Evolutionary conservation across 2,113 vertebrate genomes (phyloP).

Genomic region (rabbit (Oryctolagus cuniculus)): DNA sequence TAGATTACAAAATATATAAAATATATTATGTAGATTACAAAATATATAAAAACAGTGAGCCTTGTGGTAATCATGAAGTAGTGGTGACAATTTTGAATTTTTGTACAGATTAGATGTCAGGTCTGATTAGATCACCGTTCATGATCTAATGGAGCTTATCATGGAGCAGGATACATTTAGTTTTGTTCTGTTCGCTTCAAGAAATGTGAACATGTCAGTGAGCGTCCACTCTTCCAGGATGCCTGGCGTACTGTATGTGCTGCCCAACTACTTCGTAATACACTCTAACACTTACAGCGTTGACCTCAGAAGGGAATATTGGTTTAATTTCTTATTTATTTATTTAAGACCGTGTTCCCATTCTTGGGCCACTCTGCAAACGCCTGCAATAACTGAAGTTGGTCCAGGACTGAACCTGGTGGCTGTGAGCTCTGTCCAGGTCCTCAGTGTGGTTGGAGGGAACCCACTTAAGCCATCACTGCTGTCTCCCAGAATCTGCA

Average conservation of each 20-base stretch:
- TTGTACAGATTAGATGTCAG: not conserved
- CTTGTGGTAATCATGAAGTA: not conserved
- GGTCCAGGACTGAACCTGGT: no score
- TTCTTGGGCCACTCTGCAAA: no score
- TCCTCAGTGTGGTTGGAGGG: no score
- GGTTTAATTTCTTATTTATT: not conserved
- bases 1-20: not conserved
- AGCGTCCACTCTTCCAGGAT: not conserved
- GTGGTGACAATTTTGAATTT: not conserved
- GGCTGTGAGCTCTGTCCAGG: no score
- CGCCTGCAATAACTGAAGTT: no score
- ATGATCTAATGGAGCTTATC: not conserved
- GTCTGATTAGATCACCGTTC: not conserved
- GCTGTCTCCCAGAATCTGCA: no score
- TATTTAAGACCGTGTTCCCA: not conserved
- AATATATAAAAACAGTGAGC: not conserved
- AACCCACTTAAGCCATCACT: no score
- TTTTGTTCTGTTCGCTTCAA: not conserved
- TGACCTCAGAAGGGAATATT: not conserved
- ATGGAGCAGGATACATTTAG: not conserved
- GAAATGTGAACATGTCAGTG: not conserved
- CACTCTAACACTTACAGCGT: not conserved
- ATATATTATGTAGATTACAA: not conserved
- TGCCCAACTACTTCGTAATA: not conserved
- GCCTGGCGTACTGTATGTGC: fast-evolving